A percentile compares a stretch with the other conserved stretches of the same genome.
phyloP scores from a whole-genome alignment of 53 echinoderm and acorn worm genomes.

The Arbacia lixula region DNA sequence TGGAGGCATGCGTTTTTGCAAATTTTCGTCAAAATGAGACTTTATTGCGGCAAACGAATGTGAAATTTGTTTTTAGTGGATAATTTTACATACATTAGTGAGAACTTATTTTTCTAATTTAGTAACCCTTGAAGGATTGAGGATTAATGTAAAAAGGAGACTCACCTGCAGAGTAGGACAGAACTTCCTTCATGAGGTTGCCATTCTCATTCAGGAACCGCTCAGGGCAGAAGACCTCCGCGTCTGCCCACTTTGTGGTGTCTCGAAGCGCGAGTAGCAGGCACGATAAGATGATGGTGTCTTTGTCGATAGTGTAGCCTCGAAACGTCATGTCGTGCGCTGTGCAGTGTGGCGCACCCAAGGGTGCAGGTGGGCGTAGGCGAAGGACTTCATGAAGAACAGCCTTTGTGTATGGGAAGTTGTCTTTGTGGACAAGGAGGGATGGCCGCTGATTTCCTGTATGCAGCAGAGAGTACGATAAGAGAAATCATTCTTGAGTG shows the following conservation, averaged over 20 bases:
- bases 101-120: too few species aligned
- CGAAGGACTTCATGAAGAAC: constrained; percentile 30
- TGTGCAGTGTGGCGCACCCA: constrained; percentile 44
- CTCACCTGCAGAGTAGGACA: constrained; percentile 26
- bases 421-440: not conserved
- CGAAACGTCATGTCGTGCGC: constrained; percentile 7
- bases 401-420: constrained; percentile 22
- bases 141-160: too few species aligned
- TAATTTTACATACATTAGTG: too few species aligned
- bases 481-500: too few species aligned
- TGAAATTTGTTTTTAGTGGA: too few species aligned
- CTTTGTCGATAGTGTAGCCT: constrained; percentile 11
- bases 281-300: constrained; percentile 27
- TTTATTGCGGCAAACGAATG: too few species aligned
- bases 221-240: not conserved
- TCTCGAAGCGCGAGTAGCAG: constrained; percentile 9
- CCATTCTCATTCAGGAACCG: constrained; percentile 17
- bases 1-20: too few species aligned
- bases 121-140: too few species aligned
- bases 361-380: constrained; percentile 32
- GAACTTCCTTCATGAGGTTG: constrained; percentile 1
- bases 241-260: constrained; percentile 3
- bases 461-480: too few species aligned
- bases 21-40: too few species aligned
- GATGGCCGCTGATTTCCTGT: constrained; percentile 31